Evolutionary conservation across 2,888 invertebrate species (phyloP), one percentile per base, ranked within the genome.

Genomic region (Cerastoderma edule): DNA sequence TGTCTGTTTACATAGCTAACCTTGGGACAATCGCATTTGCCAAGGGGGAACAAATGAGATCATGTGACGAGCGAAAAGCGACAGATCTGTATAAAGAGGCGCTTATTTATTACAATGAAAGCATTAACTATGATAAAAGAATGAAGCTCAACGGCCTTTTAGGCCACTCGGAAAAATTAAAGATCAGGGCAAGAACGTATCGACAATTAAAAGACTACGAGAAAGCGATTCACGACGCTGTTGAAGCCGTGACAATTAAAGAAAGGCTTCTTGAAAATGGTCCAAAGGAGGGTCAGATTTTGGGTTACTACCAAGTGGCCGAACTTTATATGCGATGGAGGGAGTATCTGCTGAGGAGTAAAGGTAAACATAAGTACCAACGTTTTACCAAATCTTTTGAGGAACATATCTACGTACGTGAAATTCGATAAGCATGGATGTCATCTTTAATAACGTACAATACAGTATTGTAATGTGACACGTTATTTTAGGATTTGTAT

Each of bases 1-100:
- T 67, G 44, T 27, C 67, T 2, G 33, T 67, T 54, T 67, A 67
- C 50, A 35, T 53, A 16, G 54, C 56, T 44, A 67, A 67, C 28
- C n/a, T 67, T 5, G 67, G 67, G 4, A 67, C 67, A 2, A 56
- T 67, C 0, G 13, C 35, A n/a, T 54, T 27, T n/a, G 39, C 53
- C 5, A 33, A 39, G 56, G 67, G 56, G 1, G 39, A 27, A 10
- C 24, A 39, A 27, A 16, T 39, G 6, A 48, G 46, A 22, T 13
- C 5, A n/a, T 28, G 5, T 10, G 28, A 28, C 16, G 16, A 27
- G 39, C 56, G 56, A 3, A 6, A 1, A 10, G 54, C 56, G 0
- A 35, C 27, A 27, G 19, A 56, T 4, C 19, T 39, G 16, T 67
- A 30, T 16, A 4, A 16, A 22, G 56, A 54, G 27, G 67, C 67